These are phyloP conservation scores for Tokudaia muenninki DNA, from an alignment of 2,797 vertebrate species.

Conservation along the genomic window DNA sequence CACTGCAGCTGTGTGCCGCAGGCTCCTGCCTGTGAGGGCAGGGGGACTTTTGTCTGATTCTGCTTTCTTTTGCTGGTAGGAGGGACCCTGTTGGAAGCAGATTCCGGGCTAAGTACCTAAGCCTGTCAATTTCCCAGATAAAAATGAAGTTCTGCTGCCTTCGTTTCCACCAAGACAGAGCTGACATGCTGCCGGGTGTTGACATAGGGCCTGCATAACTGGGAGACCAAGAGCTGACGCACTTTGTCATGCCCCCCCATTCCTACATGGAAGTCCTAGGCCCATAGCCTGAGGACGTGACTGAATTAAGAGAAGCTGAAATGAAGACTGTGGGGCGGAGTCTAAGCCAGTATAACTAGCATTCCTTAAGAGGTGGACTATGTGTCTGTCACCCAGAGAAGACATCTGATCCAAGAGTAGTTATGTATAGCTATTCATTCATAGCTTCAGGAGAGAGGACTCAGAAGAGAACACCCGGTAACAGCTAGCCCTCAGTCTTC, in stretches of 20 bases:
- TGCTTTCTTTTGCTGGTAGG: not conserved
- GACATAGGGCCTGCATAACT: rapidly evolving
- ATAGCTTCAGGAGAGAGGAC: not conserved
- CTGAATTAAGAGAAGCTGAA: not conserved
- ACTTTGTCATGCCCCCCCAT: rapidly evolving
- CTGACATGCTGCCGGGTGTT: rapidly evolving
- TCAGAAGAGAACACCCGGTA: not conserved
- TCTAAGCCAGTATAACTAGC: not conserved
- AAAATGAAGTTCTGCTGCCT: not conserved
- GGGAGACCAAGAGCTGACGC: rapidly evolving
- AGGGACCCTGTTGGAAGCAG: not conserved
- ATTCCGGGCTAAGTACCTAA: not conserved
- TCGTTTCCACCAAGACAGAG: not conserved
- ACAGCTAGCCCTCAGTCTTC: not conserved
- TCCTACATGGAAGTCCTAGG: not conserved
- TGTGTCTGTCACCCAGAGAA: not conserved
- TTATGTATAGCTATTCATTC: not conserved
- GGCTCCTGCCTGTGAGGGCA: not conserved
- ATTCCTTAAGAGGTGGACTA: not conserved
- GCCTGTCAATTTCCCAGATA: too few relatives aligned
- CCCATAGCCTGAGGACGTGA: not conserved
- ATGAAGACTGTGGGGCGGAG: not conserved
- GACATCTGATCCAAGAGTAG: not conserved
- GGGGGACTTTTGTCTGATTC: not conserved
- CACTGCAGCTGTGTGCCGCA: too few relatives aligned